These are phyloP conservation scores for Epinephelus malabaricus DNA, from an alignment of 2,797 vertebrate genomes.

Conservation along the genomic window DNA sequence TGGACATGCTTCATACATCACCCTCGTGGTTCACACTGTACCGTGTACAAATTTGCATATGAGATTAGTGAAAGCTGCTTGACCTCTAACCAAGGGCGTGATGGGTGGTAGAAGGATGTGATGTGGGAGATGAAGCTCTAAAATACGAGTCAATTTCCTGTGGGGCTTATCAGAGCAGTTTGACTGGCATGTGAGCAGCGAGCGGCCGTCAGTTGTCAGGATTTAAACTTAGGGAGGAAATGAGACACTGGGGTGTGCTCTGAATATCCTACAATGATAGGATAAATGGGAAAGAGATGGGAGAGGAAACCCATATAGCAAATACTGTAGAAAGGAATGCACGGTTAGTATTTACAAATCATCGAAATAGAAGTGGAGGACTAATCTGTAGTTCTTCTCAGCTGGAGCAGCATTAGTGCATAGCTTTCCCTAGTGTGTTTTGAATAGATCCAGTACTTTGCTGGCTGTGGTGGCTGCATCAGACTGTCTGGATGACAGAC, in stretches of 20 bases:
- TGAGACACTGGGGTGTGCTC: conserved; percentile 76
- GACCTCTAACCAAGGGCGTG: conserved; percentile 81
- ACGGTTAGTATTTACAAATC: conserved; percentile 63
- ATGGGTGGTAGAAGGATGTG: conserved; percentile 67
- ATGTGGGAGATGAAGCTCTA: conserved; percentile 73
- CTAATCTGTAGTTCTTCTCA: conserved; percentile 64
- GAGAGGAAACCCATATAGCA: conserved; percentile 38
- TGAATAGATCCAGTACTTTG: conserved; percentile 64
- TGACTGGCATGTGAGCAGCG: conserved; percentile 79
- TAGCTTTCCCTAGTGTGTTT: conserved; percentile 59
- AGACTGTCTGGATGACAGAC: conserved; percentile 81
- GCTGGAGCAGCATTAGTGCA: conserved; percentile 53
- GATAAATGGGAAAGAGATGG: conserved; percentile 52
- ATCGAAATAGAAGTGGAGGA: conserved; percentile 51
- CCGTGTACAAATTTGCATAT: conserved; percentile 72
- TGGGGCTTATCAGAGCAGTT: conserved; percentile 78
- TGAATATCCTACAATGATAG: conserved; percentile 71
- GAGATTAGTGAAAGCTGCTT: conserved; percentile 78
- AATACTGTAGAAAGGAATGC: conserved; percentile 41
- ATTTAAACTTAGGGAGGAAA: conserved; percentile 84
- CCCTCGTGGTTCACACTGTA: conserved; percentile 51
- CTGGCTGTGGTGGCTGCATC: conserved; percentile 67
- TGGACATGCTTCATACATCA: conserved; percentile 59
- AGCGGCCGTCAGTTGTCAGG: conserved; percentile 81
- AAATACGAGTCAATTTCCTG: conserved; percentile 83